Base-by-base conservation (phyloP, 2,113 vertebrate species). In the Loxodonta africana region DNA sequence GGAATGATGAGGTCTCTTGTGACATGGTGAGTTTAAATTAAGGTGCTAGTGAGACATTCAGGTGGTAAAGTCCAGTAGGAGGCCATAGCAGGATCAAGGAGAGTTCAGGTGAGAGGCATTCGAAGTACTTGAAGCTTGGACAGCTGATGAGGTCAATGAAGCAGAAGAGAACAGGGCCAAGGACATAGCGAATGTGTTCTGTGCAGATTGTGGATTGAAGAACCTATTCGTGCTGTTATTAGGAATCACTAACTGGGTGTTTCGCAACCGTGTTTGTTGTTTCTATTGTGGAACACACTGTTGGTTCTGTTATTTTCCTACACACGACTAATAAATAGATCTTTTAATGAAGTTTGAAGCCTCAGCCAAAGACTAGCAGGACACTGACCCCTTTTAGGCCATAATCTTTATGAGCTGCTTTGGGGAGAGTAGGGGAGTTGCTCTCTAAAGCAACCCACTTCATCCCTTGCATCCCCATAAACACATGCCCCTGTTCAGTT, bases 281-380 rank as follows among this genome's bases (percentile, higher is more conserved):
- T 95, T 95, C 83, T 87, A 9, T 83, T 83, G 96, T 33, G 87
- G 81, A 91, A 71, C 33, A 46, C 37, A 84, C 74, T 93, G 93
- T 80, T 63, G 48, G 60, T 96, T 74, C 82, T 96, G 46, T 88
- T 90, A n/a, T 95, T 77, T 83, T 83, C 71, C n/a, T 90, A 57
- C 2, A 78, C 4, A 0, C 88, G 80, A 96, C 85, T 89, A 62
- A 92, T 37, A 62, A 8, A 73, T 37, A 62, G 6, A 73, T 57
- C 80, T 88, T 82, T 91, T 83, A 96, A 95, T 88, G 82, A 91
- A 62, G 69, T 93, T 73, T 60, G 78, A 90, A 83, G 69, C 46
- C 82, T 78, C 37, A 33, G 28, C 92, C 90, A 83, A 95, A 88
- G 77, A 81, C 77, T 82, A 83, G 81, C 48, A 88, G 67, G 77